Evolutionary conservation across 1,140 invertebrate genomes (phyloP).

Genomic region (Drosophila insularis): DNA sequence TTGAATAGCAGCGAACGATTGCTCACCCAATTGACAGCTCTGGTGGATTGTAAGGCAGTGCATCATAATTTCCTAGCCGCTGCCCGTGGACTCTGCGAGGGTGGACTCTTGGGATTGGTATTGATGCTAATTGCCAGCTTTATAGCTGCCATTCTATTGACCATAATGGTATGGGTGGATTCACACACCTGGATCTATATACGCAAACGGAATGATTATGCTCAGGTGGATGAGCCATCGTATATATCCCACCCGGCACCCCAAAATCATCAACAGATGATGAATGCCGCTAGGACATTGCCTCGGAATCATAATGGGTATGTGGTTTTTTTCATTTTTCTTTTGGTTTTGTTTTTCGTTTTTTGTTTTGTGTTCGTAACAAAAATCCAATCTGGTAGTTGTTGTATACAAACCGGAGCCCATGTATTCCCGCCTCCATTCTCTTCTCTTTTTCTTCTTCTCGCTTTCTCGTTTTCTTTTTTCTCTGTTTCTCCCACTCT

Average conservation of each 20-base stretch:
- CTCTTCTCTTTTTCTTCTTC: constrained; percentile 19
- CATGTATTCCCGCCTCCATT: constrained; percentile 54
- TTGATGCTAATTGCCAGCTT: constrained; percentile 93
- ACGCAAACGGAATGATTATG: constrained; percentile 86
- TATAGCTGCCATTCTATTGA: constrained; percentile 93
- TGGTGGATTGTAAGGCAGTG: constrained; percentile 91
- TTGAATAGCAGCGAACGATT: constrained; percentile 87
- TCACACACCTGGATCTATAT: constrained; percentile 98
- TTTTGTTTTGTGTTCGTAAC: background rate
- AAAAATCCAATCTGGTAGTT: constrained; percentile 9
- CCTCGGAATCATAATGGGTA: constrained; percentile 82
- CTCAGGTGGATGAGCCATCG: constrained; percentile 81
- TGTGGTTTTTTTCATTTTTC: constrained; percentile 15
- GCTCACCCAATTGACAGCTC: constrained; percentile 85
- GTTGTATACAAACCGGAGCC: constrained; percentile 31
- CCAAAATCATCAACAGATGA: constrained; percentile 82
- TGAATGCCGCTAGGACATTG: constrained; percentile 80
- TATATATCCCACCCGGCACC: constrained; percentile 81
- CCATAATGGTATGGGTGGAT: constrained; percentile 95
- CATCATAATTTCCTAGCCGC: constrained; percentile 91
- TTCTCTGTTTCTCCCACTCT: constrained; percentile 48
- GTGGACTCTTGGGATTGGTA: constrained; percentile 90
- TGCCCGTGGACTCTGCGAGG: constrained; percentile 90
- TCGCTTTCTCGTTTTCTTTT: constrained; percentile 10
- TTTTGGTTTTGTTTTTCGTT: constrained; percentile 6